Evolutionary conservation across 2,797 vertebrate species (phyloP).

Genomic region (Ambastaia sidthimunki): DNA sequence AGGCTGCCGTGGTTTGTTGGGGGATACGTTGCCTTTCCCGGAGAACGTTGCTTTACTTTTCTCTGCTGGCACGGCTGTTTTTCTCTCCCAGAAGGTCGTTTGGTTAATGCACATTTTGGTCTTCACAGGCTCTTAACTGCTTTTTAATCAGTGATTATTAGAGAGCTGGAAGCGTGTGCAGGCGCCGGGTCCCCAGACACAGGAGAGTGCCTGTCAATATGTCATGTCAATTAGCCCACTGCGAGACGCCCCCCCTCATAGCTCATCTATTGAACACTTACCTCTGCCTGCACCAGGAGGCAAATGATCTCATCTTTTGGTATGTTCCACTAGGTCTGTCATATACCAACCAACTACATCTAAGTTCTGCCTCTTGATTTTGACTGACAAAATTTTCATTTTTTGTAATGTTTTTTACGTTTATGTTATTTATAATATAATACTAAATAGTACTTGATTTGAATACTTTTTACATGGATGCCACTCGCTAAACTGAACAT

Average conservation of each 20-base stretch:
- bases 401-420: not conserved
- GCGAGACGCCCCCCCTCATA: slow-evolving; percentile 56
- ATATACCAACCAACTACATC: too few relatives aligned
- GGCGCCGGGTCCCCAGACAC: slow-evolving; percentile 72
- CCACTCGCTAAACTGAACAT: too few relatives aligned
- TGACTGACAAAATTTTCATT: slow-evolving; percentile 1
- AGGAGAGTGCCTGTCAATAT: slow-evolving; percentile 81
- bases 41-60: slow-evolving; percentile 56
- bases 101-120: slow-evolving; percentile 89
- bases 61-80: slow-evolving; percentile 65
- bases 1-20: slow-evolving; percentile 16
- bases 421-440: too few relatives aligned
- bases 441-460: too few relatives aligned
- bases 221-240: slow-evolving; percentile 85
- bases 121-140: slow-evolving; percentile 91
- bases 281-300: not conserved
- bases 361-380: too few relatives aligned
- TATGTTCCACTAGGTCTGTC: not conserved
- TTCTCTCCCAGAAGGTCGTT: slow-evolving; percentile 81
- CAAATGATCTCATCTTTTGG: slow-evolving; percentile 23
- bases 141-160: slow-evolving; percentile 96
- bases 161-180: slow-evolving; percentile 77
- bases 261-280: slow-evolving; percentile 59
- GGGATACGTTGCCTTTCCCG: slow-evolving; percentile 47
- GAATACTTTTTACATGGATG: too few relatives aligned